These are phyloP conservation scores for Heliothis virescens DNA, from an alignment of 1,140 invertebrate species.

Conservation along the genomic window DNA sequence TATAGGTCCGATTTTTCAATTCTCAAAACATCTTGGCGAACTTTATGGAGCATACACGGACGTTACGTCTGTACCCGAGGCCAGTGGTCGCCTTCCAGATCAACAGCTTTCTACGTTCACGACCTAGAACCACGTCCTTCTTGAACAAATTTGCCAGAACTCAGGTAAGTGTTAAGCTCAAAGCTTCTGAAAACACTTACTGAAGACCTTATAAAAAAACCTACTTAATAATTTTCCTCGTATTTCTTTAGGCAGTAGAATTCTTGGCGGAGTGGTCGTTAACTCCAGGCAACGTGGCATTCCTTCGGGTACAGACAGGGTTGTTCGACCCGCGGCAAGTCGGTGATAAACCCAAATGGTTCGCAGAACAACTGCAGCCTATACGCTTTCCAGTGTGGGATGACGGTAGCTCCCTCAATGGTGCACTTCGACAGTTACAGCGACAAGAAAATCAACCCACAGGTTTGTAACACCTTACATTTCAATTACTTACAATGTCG, in stretches of 20 bases:
- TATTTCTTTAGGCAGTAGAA: slow-evolving; percentile 93
- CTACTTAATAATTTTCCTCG: not conserved
- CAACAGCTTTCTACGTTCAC: slow-evolving; percentile 98
- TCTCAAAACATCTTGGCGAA: slow-evolving; percentile 98
- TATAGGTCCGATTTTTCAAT: slow-evolving; percentile 98
- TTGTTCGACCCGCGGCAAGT: slow-evolving; percentile 97
- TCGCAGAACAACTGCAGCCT: slow-evolving; percentile 94
- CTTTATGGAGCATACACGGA: slow-evolving; percentile 99
- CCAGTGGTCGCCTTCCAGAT: slow-evolving; percentile 99
- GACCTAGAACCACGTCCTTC: slow-evolving; percentile 95
- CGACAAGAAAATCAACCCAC: slow-evolving; percentile 94
- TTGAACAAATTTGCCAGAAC: slow-evolving; percentile 96
- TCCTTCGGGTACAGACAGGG: slow-evolving; percentile 98
- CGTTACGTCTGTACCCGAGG: slow-evolving; percentile 97
- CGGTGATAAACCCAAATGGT: slow-evolving; percentile 99
- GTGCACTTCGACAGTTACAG: slow-evolving; percentile 90
- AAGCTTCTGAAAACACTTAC: not conserved
- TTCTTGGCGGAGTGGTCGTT: slow-evolving; percentile 99
- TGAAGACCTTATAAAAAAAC: not conserved
- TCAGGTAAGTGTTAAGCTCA: slow-evolving; percentile 88
- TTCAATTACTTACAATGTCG: not conserved
- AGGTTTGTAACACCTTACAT: slow-evolving; percentile 58
- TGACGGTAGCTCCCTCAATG: slow-evolving; percentile 92
- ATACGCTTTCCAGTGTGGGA: slow-evolving; percentile 97
- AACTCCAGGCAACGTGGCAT: slow-evolving; percentile 98